A percentile compares a stretch with the other conserved stretches of the same genome.
These are phyloP conservation scores for Gonioctena quinquepunctata DNA, from an alignment of 1,140 invertebrate genomes.

Conservation along the genomic window DNA sequence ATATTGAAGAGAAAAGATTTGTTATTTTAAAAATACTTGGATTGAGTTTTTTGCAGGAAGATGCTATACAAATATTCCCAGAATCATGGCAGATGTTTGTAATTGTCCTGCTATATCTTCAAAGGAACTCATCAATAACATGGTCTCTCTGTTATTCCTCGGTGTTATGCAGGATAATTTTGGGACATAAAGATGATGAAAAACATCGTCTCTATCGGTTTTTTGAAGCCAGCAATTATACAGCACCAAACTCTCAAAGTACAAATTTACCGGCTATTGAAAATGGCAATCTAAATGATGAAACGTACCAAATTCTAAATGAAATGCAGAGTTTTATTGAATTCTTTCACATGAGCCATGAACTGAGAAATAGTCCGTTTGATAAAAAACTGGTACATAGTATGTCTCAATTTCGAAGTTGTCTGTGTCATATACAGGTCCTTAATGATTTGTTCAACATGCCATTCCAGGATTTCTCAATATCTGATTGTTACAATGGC, in stretches of 20 bases:
- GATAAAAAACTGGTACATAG: not conserved
- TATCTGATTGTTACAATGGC: not conserved
- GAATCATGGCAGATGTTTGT: not conserved
- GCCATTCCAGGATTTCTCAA: not conserved
- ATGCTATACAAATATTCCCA: not conserved
- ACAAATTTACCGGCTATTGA: no score
- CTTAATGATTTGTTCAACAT: not conserved
- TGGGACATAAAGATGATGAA: not conserved
- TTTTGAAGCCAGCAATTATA: not conserved
- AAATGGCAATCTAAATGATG: not conserved
- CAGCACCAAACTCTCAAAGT: no score
- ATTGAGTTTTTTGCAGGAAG: not conserved
- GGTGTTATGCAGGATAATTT: not conserved
- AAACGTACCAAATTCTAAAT: not conserved
- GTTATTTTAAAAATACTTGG: not conserved
- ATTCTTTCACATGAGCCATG: not conserved
- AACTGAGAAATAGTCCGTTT: not conserved
- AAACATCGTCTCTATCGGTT: not conserved
- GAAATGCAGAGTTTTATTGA: not conserved
- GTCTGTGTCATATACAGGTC: not conserved
- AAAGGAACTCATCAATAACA: not conserved
- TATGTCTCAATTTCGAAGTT: not conserved
- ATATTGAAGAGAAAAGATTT: not conserved
- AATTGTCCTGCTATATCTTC: not conserved
- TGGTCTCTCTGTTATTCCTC: not conserved